phyloP scores from a whole-genome alignment of 2,113 vertebrate species.

The Tachuris rubrigastra region DNA sequence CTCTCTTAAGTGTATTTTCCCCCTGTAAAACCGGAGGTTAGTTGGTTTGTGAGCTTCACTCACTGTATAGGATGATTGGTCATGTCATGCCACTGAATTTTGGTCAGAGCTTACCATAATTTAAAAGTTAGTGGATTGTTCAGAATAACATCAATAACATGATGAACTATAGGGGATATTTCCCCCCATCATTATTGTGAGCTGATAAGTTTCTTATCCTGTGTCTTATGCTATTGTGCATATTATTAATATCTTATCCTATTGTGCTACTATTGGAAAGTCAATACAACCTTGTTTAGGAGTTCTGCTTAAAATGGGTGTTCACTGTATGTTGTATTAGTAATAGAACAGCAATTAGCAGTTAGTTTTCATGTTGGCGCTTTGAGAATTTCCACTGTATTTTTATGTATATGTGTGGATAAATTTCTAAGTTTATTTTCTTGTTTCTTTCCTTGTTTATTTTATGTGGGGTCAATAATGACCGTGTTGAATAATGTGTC shows the following conservation, averaged over 20 bases:
- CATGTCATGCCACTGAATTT: neutral
- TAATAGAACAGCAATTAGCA: neutral
- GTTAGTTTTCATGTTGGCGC: neutral
- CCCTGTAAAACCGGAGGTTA: neutral
- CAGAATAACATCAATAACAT: neutral
- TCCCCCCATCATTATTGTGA: neutral
- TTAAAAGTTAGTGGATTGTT: neutral
- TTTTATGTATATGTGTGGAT: neutral
- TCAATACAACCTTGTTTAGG: neutral
- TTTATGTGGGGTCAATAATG: neutral
- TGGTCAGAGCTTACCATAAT: neutral
- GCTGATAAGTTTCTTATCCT: neutral
- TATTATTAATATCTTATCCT: no score
- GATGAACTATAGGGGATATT: fast-evolving
- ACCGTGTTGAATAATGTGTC: neutral
- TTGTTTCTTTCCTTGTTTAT: neutral
- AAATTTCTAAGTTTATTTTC: neutral
- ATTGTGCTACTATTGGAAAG: neutral
- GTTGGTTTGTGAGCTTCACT: neutral
- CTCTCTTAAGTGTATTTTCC: neutral
- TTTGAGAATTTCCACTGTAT: neutral
- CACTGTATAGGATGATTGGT: neutral
- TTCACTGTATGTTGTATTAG: neutral
- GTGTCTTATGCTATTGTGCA: no score
- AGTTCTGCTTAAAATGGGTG: neutral